These are phyloP conservation scores for Brienomyrus brachyistius DNA, from an alignment of 2,113 vertebrate species.

Conservation along the genomic window DNA sequence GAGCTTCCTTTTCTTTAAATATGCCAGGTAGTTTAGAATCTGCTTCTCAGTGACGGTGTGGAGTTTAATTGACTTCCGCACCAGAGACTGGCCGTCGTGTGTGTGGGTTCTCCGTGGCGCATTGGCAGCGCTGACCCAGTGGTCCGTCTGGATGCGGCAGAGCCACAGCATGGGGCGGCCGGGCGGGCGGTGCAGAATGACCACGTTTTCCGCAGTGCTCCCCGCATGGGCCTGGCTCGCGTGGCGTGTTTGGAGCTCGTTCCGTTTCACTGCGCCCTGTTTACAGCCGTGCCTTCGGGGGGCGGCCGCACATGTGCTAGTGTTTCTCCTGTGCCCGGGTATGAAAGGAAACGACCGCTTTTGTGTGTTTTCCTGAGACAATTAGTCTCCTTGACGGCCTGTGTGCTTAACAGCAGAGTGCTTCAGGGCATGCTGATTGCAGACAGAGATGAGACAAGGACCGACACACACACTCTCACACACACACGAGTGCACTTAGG, in stretches of 20 bases:
- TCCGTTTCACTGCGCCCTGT: constrained; percentile 7
- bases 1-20: background rate
- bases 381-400: background rate
- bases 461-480: background rate
- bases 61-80: background rate
- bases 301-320: constrained; percentile 2
- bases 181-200: background rate
- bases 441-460: background rate
- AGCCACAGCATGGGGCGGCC: background rate
- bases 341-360: background rate
- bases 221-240: background rate
- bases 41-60: background rate
- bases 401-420: background rate
- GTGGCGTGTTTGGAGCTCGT: constrained; percentile 5
- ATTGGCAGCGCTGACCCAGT: background rate
- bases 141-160: background rate
- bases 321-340: background rate
- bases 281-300: constrained; percentile 13
- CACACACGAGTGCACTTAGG: background rate
- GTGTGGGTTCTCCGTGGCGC: background rate
- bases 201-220: background rate
- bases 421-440: background rate
- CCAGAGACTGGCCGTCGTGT: background rate
- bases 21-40: background rate
- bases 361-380: background rate